Evolutionary conservation across 2,888 invertebrate genomes (phyloP).

Genomic region (Campaea margaritaria): DNA sequence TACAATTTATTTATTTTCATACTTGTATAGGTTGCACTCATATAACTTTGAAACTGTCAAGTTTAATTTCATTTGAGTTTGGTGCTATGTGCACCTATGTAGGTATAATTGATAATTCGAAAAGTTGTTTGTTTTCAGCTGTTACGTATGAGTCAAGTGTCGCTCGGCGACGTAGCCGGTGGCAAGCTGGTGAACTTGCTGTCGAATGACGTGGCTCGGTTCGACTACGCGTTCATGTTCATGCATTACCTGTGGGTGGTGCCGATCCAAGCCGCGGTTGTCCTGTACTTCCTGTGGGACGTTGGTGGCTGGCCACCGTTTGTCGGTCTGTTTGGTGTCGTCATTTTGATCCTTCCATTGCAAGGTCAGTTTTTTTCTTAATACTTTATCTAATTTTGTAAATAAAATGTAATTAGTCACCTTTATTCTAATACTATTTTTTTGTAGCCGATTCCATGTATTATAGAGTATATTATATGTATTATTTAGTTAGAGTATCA

Average conservation of each 20-base stretch:
- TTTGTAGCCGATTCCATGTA: too few relatives aligned
- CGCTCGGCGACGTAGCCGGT: constrained; percentile 87
- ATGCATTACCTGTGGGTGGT: constrained; percentile 92
- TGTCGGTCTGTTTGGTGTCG: constrained; percentile 74
- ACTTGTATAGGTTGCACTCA: too few relatives aligned
- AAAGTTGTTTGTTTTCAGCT: constrained; percentile 81
- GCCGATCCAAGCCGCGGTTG: constrained; percentile 88
- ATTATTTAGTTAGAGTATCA: too few relatives aligned
- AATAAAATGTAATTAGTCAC: not conserved
- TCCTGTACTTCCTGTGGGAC: constrained; percentile 68
- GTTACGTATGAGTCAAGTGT: constrained; percentile 89
- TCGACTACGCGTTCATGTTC: constrained; percentile 89
- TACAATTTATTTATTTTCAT: too few relatives aligned
- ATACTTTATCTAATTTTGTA: not conserved
- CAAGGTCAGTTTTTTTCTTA: constrained; percentile 61
- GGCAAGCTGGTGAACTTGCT: constrained; percentile 93
- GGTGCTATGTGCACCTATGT: not conserved
- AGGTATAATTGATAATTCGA: constrained; percentile 27
- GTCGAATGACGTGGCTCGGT: constrained; percentile 93
- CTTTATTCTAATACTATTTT: too few relatives aligned
- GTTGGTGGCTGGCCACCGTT: constrained; percentile 72
- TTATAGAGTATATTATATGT: too few relatives aligned
- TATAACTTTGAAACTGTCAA: not conserved
- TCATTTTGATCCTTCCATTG: constrained; percentile 85
- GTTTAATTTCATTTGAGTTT: not conserved